These are phyloP conservation scores for Lepus townsendii DNA, from an alignment of 2,797 vertebrate genomes.

Conservation along the genomic window DNA sequence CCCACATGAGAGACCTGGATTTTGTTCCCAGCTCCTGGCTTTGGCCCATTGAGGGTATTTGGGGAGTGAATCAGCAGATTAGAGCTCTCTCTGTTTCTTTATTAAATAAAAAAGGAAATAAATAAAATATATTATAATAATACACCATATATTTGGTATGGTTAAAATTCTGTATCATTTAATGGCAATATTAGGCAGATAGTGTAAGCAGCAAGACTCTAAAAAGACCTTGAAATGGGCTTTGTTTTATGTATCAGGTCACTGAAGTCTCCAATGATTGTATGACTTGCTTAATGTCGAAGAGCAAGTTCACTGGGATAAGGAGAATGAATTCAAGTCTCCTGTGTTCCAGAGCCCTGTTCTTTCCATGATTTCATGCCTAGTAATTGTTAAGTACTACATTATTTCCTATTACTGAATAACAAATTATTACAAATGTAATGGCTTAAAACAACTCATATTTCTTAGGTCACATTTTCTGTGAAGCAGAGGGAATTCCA, in stretches of 20 bases:
- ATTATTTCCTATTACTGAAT: neutral
- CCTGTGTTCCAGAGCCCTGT: neutral
- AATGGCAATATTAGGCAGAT: neutral
- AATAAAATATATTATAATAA: constrained; percentile 1
- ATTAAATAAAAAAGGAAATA: too few species aligned
- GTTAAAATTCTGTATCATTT: neutral
- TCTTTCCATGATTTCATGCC: neutral
- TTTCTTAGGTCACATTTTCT: neutral
- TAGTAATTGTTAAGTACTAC: neutral
- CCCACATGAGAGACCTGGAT: too few species aligned
- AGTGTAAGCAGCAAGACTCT: neutral
- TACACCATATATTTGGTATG: neutral
- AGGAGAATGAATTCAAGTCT: neutral
- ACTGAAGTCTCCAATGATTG: neutral
- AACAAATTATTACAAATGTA: neutral
- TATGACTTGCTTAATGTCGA: neutral
- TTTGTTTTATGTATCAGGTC: neutral
- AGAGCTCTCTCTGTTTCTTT: too few species aligned
- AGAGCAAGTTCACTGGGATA: neutral
- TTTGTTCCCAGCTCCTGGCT: too few species aligned
- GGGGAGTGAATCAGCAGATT: too few species aligned
- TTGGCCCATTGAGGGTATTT: too few species aligned
- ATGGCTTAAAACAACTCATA: neutral
- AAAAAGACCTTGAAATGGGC: neutral
- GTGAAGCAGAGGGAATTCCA: neutral